Evolutionary conservation across 2,113 vertebrate species (phyloP).

Genomic region (Sinocyclocheilus anshuiensis): DNA sequence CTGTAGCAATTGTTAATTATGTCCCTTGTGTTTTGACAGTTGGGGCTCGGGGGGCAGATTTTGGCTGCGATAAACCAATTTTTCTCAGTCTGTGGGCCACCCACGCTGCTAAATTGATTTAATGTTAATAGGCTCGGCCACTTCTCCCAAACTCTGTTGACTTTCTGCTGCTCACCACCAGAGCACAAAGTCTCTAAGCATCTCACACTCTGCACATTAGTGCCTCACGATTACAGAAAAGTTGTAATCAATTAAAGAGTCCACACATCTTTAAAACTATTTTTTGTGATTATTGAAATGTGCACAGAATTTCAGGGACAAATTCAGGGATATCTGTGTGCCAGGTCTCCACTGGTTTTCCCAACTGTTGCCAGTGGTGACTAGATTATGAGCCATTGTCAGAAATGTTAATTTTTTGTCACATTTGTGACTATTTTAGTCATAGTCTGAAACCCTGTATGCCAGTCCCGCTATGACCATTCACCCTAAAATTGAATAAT

Average conservation of each 20-base stretch:
- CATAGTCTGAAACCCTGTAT: background rate
- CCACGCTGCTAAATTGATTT: conserved; percentile 18
- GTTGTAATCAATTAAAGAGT: too few relatives aligned
- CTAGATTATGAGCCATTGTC: too few relatives aligned
- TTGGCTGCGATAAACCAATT: conserved; percentile 19
- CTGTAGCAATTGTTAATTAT: background rate
- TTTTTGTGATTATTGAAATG: background rate
- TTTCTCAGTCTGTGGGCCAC: background rate
- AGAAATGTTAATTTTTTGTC: too few relatives aligned
- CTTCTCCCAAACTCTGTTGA: background rate
- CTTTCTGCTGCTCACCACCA: background rate
- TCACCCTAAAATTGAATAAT: background rate
- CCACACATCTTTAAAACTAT: background rate
- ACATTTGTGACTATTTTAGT: too few relatives aligned
- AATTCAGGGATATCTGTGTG: background rate
- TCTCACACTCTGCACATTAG: background rate
- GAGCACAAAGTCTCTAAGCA: background rate
- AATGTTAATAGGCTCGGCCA: background rate
- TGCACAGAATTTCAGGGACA: background rate
- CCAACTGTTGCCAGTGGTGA: background rate
- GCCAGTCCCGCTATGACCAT: background rate
- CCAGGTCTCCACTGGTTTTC: background rate
- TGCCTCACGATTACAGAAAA: background rate
- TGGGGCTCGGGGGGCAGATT: background rate
- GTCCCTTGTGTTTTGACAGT: conserved; percentile 17